Evolutionary conservation across 2,888 invertebrate species (phyloP).

Genomic region (Eledona agricola): DNA sequence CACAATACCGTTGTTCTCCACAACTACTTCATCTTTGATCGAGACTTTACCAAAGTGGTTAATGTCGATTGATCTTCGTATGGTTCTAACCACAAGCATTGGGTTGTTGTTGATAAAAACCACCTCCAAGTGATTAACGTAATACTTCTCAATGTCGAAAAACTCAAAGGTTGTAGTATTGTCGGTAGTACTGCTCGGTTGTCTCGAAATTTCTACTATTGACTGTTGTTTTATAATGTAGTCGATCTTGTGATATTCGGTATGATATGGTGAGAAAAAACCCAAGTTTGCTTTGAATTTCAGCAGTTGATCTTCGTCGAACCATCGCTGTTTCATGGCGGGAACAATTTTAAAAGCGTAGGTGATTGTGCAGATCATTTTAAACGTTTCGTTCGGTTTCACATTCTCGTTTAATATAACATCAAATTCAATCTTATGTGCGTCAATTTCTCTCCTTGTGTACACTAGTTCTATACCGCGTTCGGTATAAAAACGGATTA

Average conservation of each 20-base stretch:
- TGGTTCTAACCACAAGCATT: slow-evolving; percentile 39
- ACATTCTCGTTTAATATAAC: slow-evolving; percentile 4
- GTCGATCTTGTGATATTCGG: slow-evolving; percentile 25
- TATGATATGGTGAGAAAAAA: slow-evolving; percentile 46
- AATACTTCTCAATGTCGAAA: background rate
- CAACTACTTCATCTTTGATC: slow-evolving; percentile 42
- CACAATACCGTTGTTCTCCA: slow-evolving; percentile 39
- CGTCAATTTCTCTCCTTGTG: background rate
- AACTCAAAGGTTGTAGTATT: slow-evolving; percentile 5
- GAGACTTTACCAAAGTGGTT: slow-evolving; percentile 48
- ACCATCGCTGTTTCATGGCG: slow-evolving; percentile 9
- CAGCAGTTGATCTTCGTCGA: slow-evolving; percentile 34
- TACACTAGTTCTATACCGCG: background rate
- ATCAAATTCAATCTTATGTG: slow-evolving; percentile 2
- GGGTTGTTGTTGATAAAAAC: slow-evolving; percentile 40
- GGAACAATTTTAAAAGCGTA: slow-evolving; percentile 9
- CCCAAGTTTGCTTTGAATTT: slow-evolving; percentile 40
- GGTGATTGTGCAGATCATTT: slow-evolving; percentile 6
- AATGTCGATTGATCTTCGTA: slow-evolving; percentile 46
- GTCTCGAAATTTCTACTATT: slow-evolving; percentile 11
- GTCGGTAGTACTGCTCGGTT: background rate
- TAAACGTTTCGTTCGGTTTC: slow-evolving; percentile 1
- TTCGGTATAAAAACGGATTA: slow-evolving; percentile 1
- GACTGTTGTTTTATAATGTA: slow-evolving; percentile 26
- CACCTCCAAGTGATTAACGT: slow-evolving; percentile 24